Percentiles rank a stretch among this genome's conserved stretches.
phyloP scores from a whole-genome alignment of 2,113 vertebrate species.

The Rattus rattus region DNA sequence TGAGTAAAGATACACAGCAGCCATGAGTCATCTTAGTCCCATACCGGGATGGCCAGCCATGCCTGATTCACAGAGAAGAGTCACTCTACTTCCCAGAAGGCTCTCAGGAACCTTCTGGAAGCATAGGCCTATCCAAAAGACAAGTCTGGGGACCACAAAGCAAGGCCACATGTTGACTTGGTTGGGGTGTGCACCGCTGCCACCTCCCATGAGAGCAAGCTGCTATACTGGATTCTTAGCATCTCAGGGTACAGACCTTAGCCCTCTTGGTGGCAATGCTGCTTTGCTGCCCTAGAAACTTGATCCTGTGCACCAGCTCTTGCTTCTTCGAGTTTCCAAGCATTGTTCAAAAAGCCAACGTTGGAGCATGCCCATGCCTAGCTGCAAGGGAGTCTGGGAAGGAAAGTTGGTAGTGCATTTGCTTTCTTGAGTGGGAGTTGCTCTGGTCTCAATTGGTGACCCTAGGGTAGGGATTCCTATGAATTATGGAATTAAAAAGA shows the following conservation, averaged over 20 bases:
- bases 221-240: not conserved
- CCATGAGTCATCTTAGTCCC: not conserved
- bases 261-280: rapidly evolving
- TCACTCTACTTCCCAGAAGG: no score
- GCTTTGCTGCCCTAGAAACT: not conserved
- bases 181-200: not conserved
- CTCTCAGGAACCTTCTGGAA: not conserved
- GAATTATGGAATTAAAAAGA: not conserved
- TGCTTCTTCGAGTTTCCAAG: not conserved
- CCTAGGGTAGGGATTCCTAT: not conserved
- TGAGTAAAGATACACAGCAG: not conserved
- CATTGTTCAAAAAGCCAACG: not conserved
- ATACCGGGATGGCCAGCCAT: not conserved
- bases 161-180: not conserved
- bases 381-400: not conserved
- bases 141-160: not conserved
- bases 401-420: not conserved
- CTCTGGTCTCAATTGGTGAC: not conserved
- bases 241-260: not conserved
- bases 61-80: not conserved
- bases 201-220: not conserved
- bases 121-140: not conserved
- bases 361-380: not conserved
- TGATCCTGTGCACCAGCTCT: not conserved
- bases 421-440: not conserved